A percentile compares a stretch with the other conserved stretches of the same genome.
Evolutionary conservation across 2,888 invertebrate genomes (phyloP).

Genomic region (Lacanobia oleracea): DNA sequence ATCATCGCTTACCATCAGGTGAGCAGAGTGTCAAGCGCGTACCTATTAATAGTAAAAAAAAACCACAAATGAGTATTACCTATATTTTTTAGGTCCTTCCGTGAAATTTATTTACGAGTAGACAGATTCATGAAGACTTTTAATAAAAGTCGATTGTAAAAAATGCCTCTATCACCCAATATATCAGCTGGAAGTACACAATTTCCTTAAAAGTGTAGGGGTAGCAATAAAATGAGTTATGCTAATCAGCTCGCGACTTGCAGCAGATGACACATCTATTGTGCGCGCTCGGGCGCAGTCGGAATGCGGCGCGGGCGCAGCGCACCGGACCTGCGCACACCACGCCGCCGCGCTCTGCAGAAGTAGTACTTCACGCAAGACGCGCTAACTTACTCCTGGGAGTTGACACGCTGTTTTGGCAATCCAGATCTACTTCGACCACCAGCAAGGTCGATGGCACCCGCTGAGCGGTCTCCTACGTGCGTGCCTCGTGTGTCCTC

Average conservation of each 20-base stretch:
- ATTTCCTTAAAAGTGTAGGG: slow-evolving; percentile 28
- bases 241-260: slow-evolving; percentile 57
- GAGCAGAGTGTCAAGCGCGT: too few species aligned
- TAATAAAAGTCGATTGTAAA: background rate
- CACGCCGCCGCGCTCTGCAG: slow-evolving; percentile 7
- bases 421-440: too few species aligned
- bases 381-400: background rate
- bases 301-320: slow-evolving; percentile 57
- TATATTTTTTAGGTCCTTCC: too few species aligned
- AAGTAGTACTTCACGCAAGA: slow-evolving; percentile 12
- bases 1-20: too few species aligned
- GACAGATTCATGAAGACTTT: background rate
- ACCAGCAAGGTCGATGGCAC: background rate
- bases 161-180: slow-evolving; percentile 1
- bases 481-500: background rate
- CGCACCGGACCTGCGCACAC: background rate
- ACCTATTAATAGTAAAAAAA: too few species aligned
- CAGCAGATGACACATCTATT: slow-evolving; percentile 59
- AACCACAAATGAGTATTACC: too few species aligned
- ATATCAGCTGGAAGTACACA: slow-evolving; percentile 16
- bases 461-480: too few species aligned
- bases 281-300: slow-evolving; percentile 35
- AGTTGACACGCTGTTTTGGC: background rate
- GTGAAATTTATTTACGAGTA: too few species aligned
- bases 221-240: slow-evolving; percentile 48